Evolutionary conservation across 2,113 vertebrate species (phyloP).

Genomic region (Etia nguti): DNA sequence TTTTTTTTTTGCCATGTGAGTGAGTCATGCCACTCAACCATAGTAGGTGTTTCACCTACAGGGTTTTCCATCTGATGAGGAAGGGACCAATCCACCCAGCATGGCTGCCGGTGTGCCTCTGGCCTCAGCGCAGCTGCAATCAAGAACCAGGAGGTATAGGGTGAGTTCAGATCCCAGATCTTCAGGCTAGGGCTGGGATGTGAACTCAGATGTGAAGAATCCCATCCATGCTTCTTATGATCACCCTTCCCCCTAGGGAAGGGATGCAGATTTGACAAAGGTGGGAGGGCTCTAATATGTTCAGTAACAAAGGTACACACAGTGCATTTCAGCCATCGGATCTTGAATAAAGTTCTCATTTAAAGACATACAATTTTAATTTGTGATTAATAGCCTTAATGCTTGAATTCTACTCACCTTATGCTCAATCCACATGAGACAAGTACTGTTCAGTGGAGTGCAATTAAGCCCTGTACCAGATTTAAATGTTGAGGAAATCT

Average conservation of each 20-base stretch:
- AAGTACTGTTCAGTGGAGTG: background rate
- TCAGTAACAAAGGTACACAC: background rate
- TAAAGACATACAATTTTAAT: background rate
- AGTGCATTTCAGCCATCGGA: constrained; percentile 10
- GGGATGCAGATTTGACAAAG: background rate
- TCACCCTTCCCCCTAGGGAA: background rate
- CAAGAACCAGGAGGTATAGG: constrained; percentile 54
- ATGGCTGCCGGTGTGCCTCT: constrained; percentile 19
- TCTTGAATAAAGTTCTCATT: constrained; percentile 37
- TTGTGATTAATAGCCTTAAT: background rate
- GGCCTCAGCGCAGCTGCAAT: constrained; percentile 52
- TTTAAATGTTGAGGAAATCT: background rate
- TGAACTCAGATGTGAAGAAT: background rate
- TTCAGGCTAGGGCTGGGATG: background rate
- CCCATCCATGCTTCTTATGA: background rate
- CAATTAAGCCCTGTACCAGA: background rate
- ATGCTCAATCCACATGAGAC: background rate
- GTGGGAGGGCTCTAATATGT: background rate
- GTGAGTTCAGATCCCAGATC: constrained; percentile 68
- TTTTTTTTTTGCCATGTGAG: constrained; percentile 34
- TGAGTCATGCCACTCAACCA: constrained; percentile 35
- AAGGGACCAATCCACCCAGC: constrained; percentile 41
- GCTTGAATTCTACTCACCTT: background rate
- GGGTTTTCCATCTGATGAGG: constrained; percentile 57
- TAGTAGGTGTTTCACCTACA: constrained; percentile 56